Evolutionary conservation across 2,888 invertebrate species (phyloP), one percentile per base, ranked within the genome.

Genomic region (Perizoma flavofasciatum): DNA sequence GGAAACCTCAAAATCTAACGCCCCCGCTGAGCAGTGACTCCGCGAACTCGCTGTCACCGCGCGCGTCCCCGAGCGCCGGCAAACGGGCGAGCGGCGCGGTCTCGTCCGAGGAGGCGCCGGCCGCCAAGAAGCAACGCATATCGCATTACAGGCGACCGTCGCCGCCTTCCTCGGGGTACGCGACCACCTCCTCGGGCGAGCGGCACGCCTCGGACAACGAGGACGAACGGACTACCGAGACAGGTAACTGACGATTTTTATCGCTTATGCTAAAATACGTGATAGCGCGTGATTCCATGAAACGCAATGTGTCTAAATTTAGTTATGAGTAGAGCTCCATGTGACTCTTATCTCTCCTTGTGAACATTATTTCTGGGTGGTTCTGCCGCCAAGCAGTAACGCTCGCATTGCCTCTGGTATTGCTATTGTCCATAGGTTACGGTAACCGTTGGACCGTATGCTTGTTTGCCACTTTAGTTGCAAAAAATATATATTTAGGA

Each of bases 1-100:
- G 96, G 83, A 97, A 97, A 93, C 97, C 97, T 78, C 96, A 97
- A 92, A 97, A 97, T 89, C 93, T 97, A 77, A 97, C 97, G 64
- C 97, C 97, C 63, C 97, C 97, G 43, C 95, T 96, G 68, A 96
- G 96, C 81, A 97, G 96, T 75, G 97, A 97, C 80, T 96, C 96
- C 41, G 96, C 97, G 46, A 96, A 96, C 77, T 97, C 97, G 63
- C 95, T 97, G 4, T 96, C 96, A 61, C 96, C 96, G 65, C 96
- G 96, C 70, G 93, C 93, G 63, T 93, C 93, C 43, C 93, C 93
- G 55, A 71, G 81, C 66, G 73, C 95, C 61, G 69, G 66, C 71
- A 96, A 92, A 89, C 95, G 81, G 95, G 95, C 67, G 94, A 95
- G 65, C 95, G 96, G 43, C 93, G 95, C 75, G 95, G 94, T 70